Evolutionary conservation across 2,113 vertebrate genomes (phyloP).

Genomic region (Panthera tigris): DNA sequence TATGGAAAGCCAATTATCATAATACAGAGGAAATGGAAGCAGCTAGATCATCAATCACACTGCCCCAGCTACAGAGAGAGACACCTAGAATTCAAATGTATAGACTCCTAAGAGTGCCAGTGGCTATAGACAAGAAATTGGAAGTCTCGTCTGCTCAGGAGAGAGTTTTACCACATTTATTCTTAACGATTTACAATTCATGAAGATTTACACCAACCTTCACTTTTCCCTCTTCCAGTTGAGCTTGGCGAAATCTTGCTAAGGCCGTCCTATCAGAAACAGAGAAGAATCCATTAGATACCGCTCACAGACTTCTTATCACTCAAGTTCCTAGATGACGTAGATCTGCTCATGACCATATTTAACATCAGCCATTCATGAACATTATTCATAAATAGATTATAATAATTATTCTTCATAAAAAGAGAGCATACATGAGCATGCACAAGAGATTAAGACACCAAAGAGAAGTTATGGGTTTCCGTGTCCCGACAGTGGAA

Average conservation of each 20-base stretch:
- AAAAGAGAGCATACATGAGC: neutral
- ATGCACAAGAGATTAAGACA: neutral
- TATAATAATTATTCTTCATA: neutral
- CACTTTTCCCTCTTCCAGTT: conserved; percentile 96
- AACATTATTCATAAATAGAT: neutral
- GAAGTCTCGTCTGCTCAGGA: neutral
- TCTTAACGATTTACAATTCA: neutral
- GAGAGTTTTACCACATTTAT: rapidly evolving
- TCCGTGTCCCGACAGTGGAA: neutral
- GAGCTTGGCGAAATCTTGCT: conserved; percentile 97
- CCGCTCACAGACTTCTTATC: neutral
- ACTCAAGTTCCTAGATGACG: neutral
- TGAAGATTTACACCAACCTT: conserved; percentile 86
- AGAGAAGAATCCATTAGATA: neutral
- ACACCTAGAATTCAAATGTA: neutral
- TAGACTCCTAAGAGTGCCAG: neutral
- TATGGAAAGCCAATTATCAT: neutral
- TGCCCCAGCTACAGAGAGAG: neutral
- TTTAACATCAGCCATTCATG: neutral
- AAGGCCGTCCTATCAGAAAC: conserved; percentile 92
- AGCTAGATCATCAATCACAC: neutral
- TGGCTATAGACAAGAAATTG: neutral
- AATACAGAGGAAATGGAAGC: neutral
- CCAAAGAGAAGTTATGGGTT: neutral
- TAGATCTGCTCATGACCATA: neutral